Evolutionary conservation across 2,797 vertebrate species (phyloP), one percentile per base, ranked within the genome.

Genomic region (Amphiprion clarkii): DNA sequence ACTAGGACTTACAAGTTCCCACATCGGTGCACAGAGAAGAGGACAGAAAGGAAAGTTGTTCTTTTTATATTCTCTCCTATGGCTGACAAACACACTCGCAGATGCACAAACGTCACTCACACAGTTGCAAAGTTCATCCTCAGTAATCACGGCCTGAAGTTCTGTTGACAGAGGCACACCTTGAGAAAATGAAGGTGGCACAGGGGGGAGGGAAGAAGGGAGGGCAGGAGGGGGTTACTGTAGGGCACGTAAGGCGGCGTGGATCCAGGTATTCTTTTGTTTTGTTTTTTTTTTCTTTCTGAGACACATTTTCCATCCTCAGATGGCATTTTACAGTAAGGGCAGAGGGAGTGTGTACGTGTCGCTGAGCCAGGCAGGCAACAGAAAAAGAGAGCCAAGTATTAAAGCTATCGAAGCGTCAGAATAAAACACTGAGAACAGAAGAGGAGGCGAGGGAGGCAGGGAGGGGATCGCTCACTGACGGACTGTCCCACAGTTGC

Each of bases 381-480:
- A 84, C 82, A 76, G 82, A 86, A 83, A 40, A 14, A 52, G 68
- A 77, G 63, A 72, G 61, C 48, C 4, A 85, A 80, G 44, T 85
- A 84, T 92, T 94, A 95, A 96, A 96, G 92, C 94, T 95, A 91
- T 94, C 63, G 13, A 64, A 91, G 86, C 71, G 78, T 90, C 83
- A 81, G 84, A 90, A 88, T 78, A 87, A 85, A 89, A 92, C 71
- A 83, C 78, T 60, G 69, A 79, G 58, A 60, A 81, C 33, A 79
- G 68, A 63, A 58, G 76, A 78, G 68, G 62, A 63, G 62, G 25
- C 3, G 33, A 57, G 44, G 58, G 36, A 63, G 33, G 33, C 33
- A 33, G 56, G 72, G 66, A 67, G 79, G 64, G 40, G 62, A 64
- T 71, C 16, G 33, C 79, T 79, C 74, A 66, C 61, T 71, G 61